phyloP scores from a whole-genome alignment of 2,888 invertebrate genomes.

The Platycheirus albimanus region DNA sequence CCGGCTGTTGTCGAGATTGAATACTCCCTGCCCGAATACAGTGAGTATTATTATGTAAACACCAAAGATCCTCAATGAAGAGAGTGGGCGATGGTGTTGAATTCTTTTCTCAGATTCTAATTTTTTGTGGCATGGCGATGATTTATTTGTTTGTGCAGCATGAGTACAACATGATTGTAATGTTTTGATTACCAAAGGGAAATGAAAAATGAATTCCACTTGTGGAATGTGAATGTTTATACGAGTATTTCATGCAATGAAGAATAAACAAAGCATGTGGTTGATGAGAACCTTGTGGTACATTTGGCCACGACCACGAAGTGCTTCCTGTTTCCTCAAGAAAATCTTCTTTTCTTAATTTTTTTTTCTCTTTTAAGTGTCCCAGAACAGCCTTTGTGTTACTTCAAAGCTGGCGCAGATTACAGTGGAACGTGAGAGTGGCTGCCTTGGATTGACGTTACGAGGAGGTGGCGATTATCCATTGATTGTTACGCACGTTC shows the following conservation, averaged over 20 bases:
- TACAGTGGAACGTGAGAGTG: slow-evolving; percentile 90
- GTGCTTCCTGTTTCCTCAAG: slow-evolving; percentile 46
- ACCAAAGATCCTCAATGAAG: slow-evolving; percentile 17
- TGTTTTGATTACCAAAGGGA: slow-evolving; percentile 60
- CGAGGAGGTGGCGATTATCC: slow-evolving; percentile 92
- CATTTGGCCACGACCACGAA: slow-evolving; percentile 25
- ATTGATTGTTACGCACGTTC: slow-evolving; percentile 93
- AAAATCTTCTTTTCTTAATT: neutral
- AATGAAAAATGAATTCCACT: slow-evolving; percentile 65
- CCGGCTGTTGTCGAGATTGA: slow-evolving; percentile 91
- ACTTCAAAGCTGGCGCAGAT: slow-evolving; percentile 91
- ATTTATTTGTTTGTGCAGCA: slow-evolving; percentile 66
- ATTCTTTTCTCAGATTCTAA: neutral
- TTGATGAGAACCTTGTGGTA: slow-evolving; percentile 53
- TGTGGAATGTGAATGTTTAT: slow-evolving; percentile 65
- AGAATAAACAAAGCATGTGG: slow-evolving; percentile 18
- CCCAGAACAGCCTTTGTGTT: slow-evolving; percentile 89
- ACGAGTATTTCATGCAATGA: neutral
- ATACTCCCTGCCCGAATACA: slow-evolving; percentile 91
- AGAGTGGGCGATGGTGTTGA: slow-evolving; percentile 25
- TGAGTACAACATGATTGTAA: slow-evolving; percentile 59
- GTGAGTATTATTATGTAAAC: slow-evolving; percentile 83
- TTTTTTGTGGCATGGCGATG: slow-evolving; percentile 30
- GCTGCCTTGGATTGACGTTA: slow-evolving; percentile 94
- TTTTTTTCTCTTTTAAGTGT: slow-evolving; percentile 82